Conservation (phyloP, 2,113 vertebrate genomes). For the Cebidichthys violaceus region DNA sequence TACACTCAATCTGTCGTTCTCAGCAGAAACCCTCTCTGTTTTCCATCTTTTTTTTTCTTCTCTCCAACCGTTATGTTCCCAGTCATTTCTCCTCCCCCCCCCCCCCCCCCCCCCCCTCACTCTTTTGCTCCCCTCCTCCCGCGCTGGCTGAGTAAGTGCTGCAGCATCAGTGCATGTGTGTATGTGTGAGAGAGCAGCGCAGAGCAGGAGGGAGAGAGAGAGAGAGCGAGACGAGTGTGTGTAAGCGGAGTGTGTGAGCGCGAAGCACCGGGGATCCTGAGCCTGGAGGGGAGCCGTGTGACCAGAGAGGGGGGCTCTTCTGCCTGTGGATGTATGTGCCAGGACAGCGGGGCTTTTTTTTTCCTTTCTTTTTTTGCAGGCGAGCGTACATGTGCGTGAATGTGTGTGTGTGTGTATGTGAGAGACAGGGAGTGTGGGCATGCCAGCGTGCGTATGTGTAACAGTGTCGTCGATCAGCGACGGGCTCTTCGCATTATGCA, state of each 20-base stretch:
- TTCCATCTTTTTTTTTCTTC: conserved; percentile 23
- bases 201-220: conserved; percentile 20
- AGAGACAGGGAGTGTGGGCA: conserved; percentile 56
- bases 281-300: conserved; percentile 68
- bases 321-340: conserved; percentile 73
- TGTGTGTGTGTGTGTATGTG: conserved; percentile 51
- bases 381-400: conserved; percentile 44
- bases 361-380: conserved; percentile 27
- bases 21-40: conserved; percentile 34
- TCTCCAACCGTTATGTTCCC: conserved; percentile 58
- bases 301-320: conserved; percentile 72
- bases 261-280: conserved; percentile 76
- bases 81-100: conserved; percentile 50
- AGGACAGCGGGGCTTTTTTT: conserved; percentile 56
- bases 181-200: conserved; percentile 54
- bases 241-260: conserved; percentile 70
- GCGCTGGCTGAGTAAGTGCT: conserved; percentile 80
- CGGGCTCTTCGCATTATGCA: conserved; percentile 75
- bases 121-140: conserved; percentile 77
- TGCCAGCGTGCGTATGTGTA: conserved; percentile 57
- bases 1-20: conserved; percentile 34
- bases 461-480: conserved; percentile 72
- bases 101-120: conserved; percentile 48
- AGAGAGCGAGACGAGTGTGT: conserved; percentile 61
- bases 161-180: conserved; percentile 83